Evolutionary conservation across 2,797 vertebrate species (phyloP), one percentile per base, ranked within the genome.

Genomic region (Botia kubotai): DNA sequence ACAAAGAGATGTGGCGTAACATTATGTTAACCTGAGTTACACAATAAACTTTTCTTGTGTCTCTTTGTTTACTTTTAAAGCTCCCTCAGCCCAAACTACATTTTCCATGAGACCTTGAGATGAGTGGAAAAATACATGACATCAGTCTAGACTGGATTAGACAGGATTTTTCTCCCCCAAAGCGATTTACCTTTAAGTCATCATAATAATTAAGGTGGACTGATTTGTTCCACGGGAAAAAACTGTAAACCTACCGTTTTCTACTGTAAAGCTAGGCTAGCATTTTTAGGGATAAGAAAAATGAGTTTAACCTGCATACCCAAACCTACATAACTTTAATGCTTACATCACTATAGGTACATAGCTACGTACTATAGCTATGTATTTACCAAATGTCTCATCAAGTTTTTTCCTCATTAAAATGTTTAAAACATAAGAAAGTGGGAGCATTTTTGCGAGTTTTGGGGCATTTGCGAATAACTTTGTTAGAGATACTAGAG

Each of bases 121-220:
- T 52, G 26, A 71, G 62, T 3, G 21, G 39, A 69, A 78, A 87
- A 87, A 79, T 79, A 85, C 81, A 85, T 86, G 82, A 84, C 83
- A 89, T 89, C 87, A 89, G 76, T 79, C 57, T 89, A 88, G 89
- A 91, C 60, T 89, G 88, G 89, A 91, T 92, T 92, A 91, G 81
- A 83, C 74, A 83, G 87, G 86, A 90, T 90, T 93, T 6, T 33
- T 80, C n/a, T 14, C 14, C 33, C 17, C 53, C 6, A 33, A 17
- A 16, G 60, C 14, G 26, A 62, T 62, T 29, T 29, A n/a, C 52
- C 26, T 14, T 75, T 65, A 63, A 29, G 46, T 62, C 6, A 43
- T 72, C 4, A 60, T 46, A 43, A 43, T 48, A 39, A 39, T 39
- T 26, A 50, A 63, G 43, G 53, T 57, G 50, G 4, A 17, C 13